Conservation (phyloP, 2,113 vertebrate genomes). For the Daubentonia madagascariensis region DNA sequence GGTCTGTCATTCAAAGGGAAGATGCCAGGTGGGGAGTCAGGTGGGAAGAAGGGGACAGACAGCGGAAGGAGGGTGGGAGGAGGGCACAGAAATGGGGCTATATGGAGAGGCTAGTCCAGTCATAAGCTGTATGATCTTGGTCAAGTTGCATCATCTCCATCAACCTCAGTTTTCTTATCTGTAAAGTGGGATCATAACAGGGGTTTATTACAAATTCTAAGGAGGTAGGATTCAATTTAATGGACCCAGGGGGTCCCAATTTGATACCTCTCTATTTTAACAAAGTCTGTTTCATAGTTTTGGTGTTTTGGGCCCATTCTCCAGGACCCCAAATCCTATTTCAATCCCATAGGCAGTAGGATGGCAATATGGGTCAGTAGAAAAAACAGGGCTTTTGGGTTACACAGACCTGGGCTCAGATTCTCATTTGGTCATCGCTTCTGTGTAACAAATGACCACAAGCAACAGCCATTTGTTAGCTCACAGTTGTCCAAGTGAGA, state of each 20-base stretch:
- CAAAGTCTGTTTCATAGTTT: not conserved
- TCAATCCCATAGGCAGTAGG: not conserved
- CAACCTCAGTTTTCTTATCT: not conserved
- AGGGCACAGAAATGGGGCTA: not conserved
- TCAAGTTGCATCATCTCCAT: not conserved
- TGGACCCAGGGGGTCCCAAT: not conserved
- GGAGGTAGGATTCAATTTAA: not conserved
- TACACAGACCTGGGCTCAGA: too few species aligned
- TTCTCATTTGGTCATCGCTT: not conserved
- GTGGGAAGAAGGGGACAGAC: not conserved
- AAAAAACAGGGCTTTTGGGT: not conserved
- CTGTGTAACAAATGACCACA: too few species aligned
- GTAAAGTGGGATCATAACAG: not conserved
- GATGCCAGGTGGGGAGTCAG: not conserved
- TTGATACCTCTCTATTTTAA: not conserved
- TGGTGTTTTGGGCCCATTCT: not conserved
- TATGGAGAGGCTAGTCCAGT: not conserved
- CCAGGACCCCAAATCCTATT: not conserved
- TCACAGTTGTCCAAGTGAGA: not conserved
- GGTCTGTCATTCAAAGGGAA: not conserved
- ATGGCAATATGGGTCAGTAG: accelerated
- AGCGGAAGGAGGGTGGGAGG: too few species aligned
- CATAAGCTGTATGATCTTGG: not conserved
- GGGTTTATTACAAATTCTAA: not conserved
- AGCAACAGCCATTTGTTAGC: accelerated